Conservation (phyloP, 2,797 vertebrate genomes). For the Falco concolor region DNA sequence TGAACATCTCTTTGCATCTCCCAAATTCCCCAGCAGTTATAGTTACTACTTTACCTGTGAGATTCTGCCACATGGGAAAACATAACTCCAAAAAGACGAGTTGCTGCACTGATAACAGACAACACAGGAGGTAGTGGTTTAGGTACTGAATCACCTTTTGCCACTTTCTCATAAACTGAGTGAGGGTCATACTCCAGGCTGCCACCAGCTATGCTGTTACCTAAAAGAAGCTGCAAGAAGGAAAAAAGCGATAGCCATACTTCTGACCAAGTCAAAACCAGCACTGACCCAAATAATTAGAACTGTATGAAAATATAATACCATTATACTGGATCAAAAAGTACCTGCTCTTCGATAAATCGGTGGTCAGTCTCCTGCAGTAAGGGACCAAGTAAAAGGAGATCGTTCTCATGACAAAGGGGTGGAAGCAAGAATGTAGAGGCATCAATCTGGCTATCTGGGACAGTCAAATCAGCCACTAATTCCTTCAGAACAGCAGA, state of each 20-base stretch:
- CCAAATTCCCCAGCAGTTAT: neutral
- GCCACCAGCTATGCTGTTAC: constrained; percentile 78
- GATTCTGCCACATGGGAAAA: constrained; percentile 81
- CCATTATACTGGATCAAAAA: neutral
- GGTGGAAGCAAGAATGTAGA: constrained; percentile 82
- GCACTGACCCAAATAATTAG: neutral
- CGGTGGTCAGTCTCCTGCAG: constrained; percentile 79
- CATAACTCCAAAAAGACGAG: constrained; percentile 83
- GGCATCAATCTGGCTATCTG: constrained; percentile 78
- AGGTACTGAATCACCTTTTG: constrained; percentile 75
- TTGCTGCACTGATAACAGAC: constrained; percentile 77
- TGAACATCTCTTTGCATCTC: neutral
- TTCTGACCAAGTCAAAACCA: neutral
- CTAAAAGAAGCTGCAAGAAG: constrained; percentile 74
- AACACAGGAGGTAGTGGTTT: constrained; percentile 79
- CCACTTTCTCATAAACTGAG: constrained; percentile 76
- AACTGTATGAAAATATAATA: neutral
- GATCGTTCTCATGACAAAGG: constrained; percentile 84
- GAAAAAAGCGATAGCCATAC: neutral
- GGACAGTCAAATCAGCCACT: constrained; percentile 81
- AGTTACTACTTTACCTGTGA: constrained; percentile 78
- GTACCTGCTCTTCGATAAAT: constrained; percentile 90
- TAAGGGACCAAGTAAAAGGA: constrained; percentile 79
- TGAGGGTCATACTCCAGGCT: constrained; percentile 87
- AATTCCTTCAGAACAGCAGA: constrained; percentile 84